Conservation (phyloP, 2,113 vertebrate species). For the Callocephalon fimbriatum region DNA sequence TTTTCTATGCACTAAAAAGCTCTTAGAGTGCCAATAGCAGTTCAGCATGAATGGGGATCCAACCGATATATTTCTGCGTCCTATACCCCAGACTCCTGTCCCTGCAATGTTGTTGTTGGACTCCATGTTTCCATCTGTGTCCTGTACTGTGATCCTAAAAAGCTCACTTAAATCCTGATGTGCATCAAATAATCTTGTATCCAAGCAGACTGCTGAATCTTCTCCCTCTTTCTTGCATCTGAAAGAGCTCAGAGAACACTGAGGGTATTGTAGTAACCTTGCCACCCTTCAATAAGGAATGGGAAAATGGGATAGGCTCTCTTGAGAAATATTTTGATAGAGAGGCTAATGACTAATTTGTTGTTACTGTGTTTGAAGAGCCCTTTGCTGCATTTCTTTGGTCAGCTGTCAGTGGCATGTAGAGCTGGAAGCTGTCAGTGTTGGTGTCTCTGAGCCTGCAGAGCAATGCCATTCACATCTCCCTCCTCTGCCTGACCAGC, state of each 20-base stretch:
- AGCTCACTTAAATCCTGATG: not conserved
- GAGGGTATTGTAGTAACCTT: not conserved
- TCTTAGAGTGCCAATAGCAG: not conserved
- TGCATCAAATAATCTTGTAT: not conserved
- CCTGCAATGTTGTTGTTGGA: fast-evolving
- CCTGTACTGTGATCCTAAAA: not conserved
- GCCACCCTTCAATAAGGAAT: not conserved
- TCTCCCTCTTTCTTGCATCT: not conserved
- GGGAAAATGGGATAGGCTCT: not conserved
- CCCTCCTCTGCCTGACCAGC: not conserved
- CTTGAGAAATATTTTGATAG: not conserved
- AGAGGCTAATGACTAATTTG: not conserved
- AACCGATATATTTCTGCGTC: not conserved
- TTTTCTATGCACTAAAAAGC: not conserved
- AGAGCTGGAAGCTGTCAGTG: not conserved
- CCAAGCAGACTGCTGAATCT: not conserved
- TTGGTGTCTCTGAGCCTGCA: not conserved
- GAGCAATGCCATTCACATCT: not conserved
- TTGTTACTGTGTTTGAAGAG: not conserved
- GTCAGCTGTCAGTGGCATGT: not conserved
- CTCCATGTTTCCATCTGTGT: not conserved
- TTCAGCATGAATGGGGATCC: not conserved
- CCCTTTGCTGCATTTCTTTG: not conserved
- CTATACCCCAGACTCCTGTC: fast-evolving
- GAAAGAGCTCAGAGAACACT: not conserved